phyloP scores from a whole-genome alignment of 2,113 vertebrate species.

The Cyrtonyx montezumae region DNA sequence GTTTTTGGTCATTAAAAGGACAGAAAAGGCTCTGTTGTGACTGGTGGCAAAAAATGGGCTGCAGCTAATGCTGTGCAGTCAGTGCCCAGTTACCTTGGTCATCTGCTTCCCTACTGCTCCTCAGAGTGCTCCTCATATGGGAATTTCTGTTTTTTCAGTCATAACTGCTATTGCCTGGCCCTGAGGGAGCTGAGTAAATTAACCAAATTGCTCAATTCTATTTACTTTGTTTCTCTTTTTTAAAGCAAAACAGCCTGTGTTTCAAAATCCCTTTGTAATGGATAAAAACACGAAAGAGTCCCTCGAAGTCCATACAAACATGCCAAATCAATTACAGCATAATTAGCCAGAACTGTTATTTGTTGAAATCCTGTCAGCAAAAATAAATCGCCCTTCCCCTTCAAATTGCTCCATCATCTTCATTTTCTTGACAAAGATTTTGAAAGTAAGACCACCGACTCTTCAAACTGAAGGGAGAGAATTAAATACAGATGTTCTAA shows the following conservation, averaged over 20 bases:
- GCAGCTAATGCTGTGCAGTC: not conserved
- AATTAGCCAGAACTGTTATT: slow-evolving; percentile 49
- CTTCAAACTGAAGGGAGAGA: not conserved
- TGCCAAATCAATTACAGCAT: slow-evolving; percentile 6
- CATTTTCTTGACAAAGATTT: slow-evolving; percentile 6
- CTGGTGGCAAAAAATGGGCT: not conserved
- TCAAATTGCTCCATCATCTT: not conserved
- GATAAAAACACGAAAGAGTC: not conserved
- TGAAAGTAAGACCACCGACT: not conserved
- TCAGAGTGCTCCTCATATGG: not conserved
- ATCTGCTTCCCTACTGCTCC: not conserved
- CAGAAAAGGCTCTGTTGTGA: not conserved
- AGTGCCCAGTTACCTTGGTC: not conserved
- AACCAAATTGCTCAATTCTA: slow-evolving; percentile 23
- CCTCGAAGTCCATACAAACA: not conserved
- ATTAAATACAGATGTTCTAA: slow-evolving; percentile 30
- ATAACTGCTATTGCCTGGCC: not conserved
- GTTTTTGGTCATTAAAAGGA: not conserved
- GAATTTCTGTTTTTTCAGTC: slow-evolving; percentile 3
- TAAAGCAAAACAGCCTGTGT: slow-evolving; percentile 6
- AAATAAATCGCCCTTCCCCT: slow-evolving; percentile 4
- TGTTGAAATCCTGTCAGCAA: slow-evolving; percentile 49
- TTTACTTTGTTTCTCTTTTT: slow-evolving; percentile 24
- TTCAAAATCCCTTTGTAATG: slow-evolving; percentile 1
- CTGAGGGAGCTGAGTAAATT: not conserved